Percentiles rank a stretch among this genome's conserved stretches.
Evolutionary conservation across 2,888 invertebrate species (phyloP).

Genomic region (Formica aserva): DNA sequence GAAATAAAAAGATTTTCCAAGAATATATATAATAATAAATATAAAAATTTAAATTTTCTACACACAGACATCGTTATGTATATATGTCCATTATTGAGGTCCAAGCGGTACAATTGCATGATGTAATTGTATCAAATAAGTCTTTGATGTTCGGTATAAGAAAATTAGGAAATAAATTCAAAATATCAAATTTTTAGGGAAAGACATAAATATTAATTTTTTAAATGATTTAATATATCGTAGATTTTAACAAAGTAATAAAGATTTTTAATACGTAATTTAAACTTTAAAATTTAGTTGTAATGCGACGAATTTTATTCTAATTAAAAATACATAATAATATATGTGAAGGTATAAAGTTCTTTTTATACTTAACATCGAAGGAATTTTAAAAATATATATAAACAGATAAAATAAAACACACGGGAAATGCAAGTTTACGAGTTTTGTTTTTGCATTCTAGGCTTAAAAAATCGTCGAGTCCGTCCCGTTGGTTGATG

Average conservation of each 20-base stretch:
- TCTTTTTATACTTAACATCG: neutral
- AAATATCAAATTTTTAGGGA: neutral
- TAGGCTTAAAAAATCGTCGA: slow-evolving; percentile 90
- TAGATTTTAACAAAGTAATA: neutral
- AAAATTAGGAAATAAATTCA: neutral
- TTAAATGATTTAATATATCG: neutral
- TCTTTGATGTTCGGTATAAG: neutral
- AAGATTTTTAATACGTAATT: neutral
- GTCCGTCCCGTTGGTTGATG: slow-evolving; percentile 89
- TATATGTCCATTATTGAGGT: neutral
- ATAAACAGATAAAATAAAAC: neutral
- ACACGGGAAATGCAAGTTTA: neutral
- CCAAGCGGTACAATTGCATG: neutral
- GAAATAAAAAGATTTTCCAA: neutral
- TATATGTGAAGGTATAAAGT: neutral
- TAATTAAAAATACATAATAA: neutral
- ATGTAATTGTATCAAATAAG: neutral
- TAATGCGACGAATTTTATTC: neutral
- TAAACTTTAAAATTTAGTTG: neutral
- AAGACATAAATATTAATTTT: neutral
- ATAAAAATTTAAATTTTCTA: slow-evolving; percentile 12
- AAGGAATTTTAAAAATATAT: neutral
- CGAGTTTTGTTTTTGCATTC: slow-evolving; percentile 67
- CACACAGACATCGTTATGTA: neutral
- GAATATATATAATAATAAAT: neutral